Evolutionary conservation across 2,888 invertebrate genomes (phyloP), one percentile per base, ranked within the genome.

Genomic region (Mythimna impura): DNA sequence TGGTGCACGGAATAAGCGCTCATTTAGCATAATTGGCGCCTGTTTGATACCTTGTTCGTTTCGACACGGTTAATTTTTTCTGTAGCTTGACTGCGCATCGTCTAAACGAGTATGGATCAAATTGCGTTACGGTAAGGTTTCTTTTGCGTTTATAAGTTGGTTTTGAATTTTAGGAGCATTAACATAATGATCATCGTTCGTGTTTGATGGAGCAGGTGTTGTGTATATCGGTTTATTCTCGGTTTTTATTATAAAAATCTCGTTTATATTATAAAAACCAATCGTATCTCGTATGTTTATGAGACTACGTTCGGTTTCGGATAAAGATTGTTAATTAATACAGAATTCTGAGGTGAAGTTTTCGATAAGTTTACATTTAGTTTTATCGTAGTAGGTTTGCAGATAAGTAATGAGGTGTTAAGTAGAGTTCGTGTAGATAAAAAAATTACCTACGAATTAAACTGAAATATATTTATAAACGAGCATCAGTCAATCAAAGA

Each of bases 141-240:
- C 88, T 90, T 93, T 93, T 91, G 84, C 88, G 76, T 88, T 88
- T 88, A 72, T 80, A 72, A 68, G 72, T 61, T 60, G 74, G 78
- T 83, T 81, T 87, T 87, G 89, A 92, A 89, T 93, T 94, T 93
- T 93, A 92, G 90, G 86, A 90, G 91, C 92, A 96, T 95, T 95
- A 95, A 91, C 95, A 94, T 95, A 95, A 95, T 94, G 94, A 94
- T 93, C 91, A 93, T 91, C 91, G 91, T 93, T 90, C 91, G 93
- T 91, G 93, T 95, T 94, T 94, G 94, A 94, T 93, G 92, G 92
- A 95, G 95, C 96, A 96, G 96, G 96, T 96, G 96, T 94, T 93
- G 89, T 91, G 90, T 92, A 89, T 94, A 94, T 95, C 93, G 92
- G 94, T 94, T 94, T 93, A 94, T 95, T 95, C 94, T 94, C 93